Conservation (phyloP, 1,140 invertebrate genomes). For the Drosophila littoralis region DNA sequence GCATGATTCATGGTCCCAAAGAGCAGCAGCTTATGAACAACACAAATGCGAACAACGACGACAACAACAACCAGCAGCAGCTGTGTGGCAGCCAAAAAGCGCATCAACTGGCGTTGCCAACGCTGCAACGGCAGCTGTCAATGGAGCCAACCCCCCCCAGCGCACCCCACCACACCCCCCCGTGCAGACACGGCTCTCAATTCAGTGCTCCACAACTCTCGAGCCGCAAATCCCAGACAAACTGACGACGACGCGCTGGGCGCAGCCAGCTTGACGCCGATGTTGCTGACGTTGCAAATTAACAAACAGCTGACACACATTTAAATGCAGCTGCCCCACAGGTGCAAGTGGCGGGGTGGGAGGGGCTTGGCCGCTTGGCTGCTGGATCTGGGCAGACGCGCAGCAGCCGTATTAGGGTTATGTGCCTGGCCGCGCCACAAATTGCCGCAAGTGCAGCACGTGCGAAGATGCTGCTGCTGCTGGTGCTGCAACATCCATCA, state of each 20-base stretch:
- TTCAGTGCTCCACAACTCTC: not conserved
- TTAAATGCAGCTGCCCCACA: conserved; percentile 59
- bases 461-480: not conserved
- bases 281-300: conserved; percentile 59
- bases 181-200: not conserved
- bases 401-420: conserved; percentile 63
- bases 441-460: conserved; percentile 26
- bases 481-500: conserved; percentile 44
- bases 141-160: not conserved
- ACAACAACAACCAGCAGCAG: conserved; percentile 4
- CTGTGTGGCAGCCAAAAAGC: conserved; percentile 37
- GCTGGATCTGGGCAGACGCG: conserved; percentile 22
- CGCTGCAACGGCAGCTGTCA: conserved; percentile 37
- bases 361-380: too few species aligned
- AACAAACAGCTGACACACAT: conserved; percentile 78
- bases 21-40: conserved; percentile 10
- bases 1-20: conserved; percentile 1
- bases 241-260: conserved; percentile 41
- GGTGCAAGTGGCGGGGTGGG: conserved; percentile 2
- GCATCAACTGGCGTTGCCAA: conserved; percentile 22
- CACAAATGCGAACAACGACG: conserved; percentile 7
- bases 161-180: too few species aligned
- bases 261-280: conserved; percentile 52
- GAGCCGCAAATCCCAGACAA: conserved; percentile 45
- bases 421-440: conserved; percentile 46